These are phyloP conservation scores for Notodonta dromedarius DNA, from an alignment of 2,888 invertebrate species.

Conservation along the genomic window DNA sequence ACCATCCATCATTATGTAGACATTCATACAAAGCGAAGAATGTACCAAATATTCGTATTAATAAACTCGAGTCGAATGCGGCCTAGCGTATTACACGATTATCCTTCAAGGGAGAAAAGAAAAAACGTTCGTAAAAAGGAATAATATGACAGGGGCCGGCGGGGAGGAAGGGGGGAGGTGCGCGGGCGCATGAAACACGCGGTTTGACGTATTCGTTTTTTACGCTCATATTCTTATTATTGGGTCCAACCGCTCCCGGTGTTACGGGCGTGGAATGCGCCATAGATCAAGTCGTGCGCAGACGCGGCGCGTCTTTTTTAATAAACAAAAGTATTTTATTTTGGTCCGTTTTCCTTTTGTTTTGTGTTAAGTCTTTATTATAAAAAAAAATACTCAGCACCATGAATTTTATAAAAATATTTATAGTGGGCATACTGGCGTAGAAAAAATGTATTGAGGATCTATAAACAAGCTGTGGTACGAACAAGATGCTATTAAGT, in stretches of 20 bases:
- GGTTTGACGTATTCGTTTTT: slow-evolving; percentile 79
- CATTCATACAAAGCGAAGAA: slow-evolving; percentile 44
- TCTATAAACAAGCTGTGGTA: not conserved
- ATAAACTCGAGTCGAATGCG: slow-evolving; percentile 64
- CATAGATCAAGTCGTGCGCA: slow-evolving; percentile 60
- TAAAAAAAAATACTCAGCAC: not conserved
- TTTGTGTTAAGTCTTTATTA: slow-evolving; percentile 2
- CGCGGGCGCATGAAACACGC: slow-evolving; percentile 71
- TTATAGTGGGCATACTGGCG: not conserved
- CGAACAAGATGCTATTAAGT: not conserved
- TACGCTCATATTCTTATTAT: slow-evolving; percentile 81
- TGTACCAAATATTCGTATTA: slow-evolving; percentile 64
- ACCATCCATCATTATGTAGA: slow-evolving; percentile 41
- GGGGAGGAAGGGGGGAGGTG: slow-evolving; percentile 49
- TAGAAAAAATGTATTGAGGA: not conserved
- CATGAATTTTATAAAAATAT: not conserved
- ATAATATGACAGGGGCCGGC: slow-evolving; percentile 61
- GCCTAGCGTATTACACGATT: slow-evolving; percentile 79
- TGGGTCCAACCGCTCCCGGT: slow-evolving; percentile 82
- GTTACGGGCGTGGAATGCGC: slow-evolving; percentile 82
- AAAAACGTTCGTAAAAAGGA: slow-evolving; percentile 51
- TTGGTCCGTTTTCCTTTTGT: slow-evolving; percentile 7
- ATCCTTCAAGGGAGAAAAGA: slow-evolving; percentile 62
- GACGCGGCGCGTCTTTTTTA: slow-evolving; percentile 57
- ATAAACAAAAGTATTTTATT: slow-evolving; percentile 12